Percentiles rank a stretch among this genome's conserved stretches.
These are phyloP conservation scores for Eospalax fontanierii DNA, from an alignment of 2,797 vertebrate species.

Conservation along the genomic window DNA sequence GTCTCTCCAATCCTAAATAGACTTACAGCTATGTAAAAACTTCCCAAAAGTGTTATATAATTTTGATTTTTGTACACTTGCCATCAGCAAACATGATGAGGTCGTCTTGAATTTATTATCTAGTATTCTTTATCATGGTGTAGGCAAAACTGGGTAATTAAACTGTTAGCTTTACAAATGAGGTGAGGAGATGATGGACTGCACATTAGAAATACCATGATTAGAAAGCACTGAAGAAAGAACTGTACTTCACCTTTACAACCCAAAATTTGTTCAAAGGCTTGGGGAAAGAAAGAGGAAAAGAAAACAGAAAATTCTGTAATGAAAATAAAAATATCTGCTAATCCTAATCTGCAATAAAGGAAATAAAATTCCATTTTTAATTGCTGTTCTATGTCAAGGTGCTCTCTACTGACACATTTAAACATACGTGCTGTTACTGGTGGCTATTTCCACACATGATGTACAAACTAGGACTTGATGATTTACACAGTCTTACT, in stretches of 20 bases:
- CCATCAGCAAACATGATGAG: not conserved
- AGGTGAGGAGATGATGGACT: constrained; percentile 60
- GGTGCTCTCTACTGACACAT: constrained; percentile 68
- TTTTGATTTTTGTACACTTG: constrained; percentile 54
- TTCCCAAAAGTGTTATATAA: constrained; percentile 18
- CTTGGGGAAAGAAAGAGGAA: not conserved
- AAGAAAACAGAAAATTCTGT: not conserved
- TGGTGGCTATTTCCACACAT: constrained; percentile 79
- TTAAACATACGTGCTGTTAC: constrained; percentile 80
- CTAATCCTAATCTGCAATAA: constrained; percentile 72
- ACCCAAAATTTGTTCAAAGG: constrained; percentile 64
- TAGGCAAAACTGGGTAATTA: not conserved
- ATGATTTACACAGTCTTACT: constrained; percentile 78
- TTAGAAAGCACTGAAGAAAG: constrained; percentile 68
- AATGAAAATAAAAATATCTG: constrained; percentile 74
- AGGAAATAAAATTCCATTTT: constrained; percentile 73
- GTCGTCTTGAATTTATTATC: constrained; percentile 52
- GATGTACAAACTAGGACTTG: constrained; percentile 75
- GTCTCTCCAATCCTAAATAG: not conserved
- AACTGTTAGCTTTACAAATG: constrained; percentile 42
- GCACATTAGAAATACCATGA: constrained; percentile 5
- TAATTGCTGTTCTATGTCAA: constrained; percentile 76
- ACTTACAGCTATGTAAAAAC: not conserved
- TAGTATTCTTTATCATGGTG: not conserved
- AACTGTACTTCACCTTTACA: constrained; percentile 63